Evolutionary conservation across 2,113 vertebrate species (phyloP).

Genomic region (Coryphaenoides rupestris): DNA sequence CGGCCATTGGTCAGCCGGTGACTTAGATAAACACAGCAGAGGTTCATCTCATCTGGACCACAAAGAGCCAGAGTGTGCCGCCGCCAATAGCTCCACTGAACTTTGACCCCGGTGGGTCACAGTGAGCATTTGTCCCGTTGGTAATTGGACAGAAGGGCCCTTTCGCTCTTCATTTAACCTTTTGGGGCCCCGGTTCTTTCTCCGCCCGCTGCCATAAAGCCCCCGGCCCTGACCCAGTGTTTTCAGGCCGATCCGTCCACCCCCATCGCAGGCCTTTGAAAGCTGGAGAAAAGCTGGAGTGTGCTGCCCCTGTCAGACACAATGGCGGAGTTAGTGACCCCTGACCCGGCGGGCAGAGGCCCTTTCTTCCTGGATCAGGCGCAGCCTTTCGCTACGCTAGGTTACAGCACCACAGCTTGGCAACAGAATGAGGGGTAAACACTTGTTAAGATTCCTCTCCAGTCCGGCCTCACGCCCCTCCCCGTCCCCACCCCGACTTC

Average conservation of each 20-base stretch:
- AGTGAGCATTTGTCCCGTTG: constrained; percentile 69
- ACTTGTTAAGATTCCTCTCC: constrained; percentile 75
- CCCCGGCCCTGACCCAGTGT: constrained; percentile 74
- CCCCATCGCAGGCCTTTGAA: constrained; percentile 72
- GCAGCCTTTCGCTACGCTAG: constrained; percentile 70
- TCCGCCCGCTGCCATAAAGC: constrained; percentile 63
- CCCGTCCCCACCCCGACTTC: constrained; percentile 41
- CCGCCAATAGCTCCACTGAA: constrained; percentile 65
- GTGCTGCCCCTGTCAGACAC: constrained; percentile 74
- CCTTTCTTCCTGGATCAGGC: constrained; percentile 74
- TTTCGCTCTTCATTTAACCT: constrained; percentile 80
- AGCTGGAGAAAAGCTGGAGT: constrained; percentile 76
- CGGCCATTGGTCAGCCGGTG: constrained; percentile 65
- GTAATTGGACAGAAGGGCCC: constrained; percentile 78
- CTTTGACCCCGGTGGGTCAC: constrained; percentile 68
- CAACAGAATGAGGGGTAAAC: constrained; percentile 72
- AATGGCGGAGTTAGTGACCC: constrained; percentile 78
- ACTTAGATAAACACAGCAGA: constrained; percentile 70
- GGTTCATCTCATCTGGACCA: constrained; percentile 72
- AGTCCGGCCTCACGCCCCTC: constrained; percentile 6
- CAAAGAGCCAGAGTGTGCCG: constrained; percentile 73
- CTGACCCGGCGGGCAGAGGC: constrained; percentile 55
- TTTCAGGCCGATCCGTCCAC: constrained; percentile 67
- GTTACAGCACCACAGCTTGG: constrained; percentile 74
- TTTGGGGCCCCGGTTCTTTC: constrained; percentile 69